phyloP scores from a whole-genome alignment of 2,888 invertebrate species.

The Tetramorium bicarinatum region DNA sequence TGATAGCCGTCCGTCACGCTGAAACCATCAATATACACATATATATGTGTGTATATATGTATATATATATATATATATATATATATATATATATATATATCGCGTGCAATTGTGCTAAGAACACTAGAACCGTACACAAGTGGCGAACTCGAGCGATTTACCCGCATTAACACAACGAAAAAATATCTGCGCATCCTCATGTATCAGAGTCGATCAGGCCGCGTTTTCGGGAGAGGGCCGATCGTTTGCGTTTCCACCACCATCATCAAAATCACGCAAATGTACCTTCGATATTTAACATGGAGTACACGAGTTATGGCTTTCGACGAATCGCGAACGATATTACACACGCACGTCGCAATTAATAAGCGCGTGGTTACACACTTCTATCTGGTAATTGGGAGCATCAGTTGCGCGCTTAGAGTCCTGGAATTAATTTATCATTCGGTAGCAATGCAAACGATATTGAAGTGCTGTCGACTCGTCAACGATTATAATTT shows the following conservation, averaged over 20 bases:
- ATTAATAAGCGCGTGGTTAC: slow-evolving; percentile 23
- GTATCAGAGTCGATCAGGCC: not conserved
- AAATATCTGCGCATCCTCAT: not conserved
- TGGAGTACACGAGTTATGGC: not conserved
- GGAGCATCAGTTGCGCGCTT: slow-evolving; percentile 17
- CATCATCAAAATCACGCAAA: slow-evolving; percentile 23
- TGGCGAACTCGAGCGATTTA: not conserved
- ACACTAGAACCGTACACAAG: not conserved
- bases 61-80: too few relatives aligned
- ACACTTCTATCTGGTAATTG: slow-evolving; percentile 29
- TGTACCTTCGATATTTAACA: slow-evolving; percentile 5
- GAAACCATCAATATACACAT: not conserved
- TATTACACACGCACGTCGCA: slow-evolving; percentile 7
- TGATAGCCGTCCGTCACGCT: slow-evolving; percentile 15
- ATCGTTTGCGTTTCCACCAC: not conserved
- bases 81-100: too few relatives aligned
- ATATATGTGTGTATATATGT: too few relatives aligned
- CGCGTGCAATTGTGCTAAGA: slow-evolving; percentile 9
- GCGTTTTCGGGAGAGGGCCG: not conserved
- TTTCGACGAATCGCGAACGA: slow-evolving; percentile 31
- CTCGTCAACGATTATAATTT: slow-evolving; percentile 28
- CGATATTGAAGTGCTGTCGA: slow-evolving; percentile 18
- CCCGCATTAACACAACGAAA: not conserved
- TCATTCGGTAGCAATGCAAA: not conserved
- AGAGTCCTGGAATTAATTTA: slow-evolving; percentile 39